Percentiles rank a stretch among this genome's conserved stretches.
Evolutionary conservation across 2,888 invertebrate species (phyloP).

Genomic region (Diadegma fenestrale): DNA sequence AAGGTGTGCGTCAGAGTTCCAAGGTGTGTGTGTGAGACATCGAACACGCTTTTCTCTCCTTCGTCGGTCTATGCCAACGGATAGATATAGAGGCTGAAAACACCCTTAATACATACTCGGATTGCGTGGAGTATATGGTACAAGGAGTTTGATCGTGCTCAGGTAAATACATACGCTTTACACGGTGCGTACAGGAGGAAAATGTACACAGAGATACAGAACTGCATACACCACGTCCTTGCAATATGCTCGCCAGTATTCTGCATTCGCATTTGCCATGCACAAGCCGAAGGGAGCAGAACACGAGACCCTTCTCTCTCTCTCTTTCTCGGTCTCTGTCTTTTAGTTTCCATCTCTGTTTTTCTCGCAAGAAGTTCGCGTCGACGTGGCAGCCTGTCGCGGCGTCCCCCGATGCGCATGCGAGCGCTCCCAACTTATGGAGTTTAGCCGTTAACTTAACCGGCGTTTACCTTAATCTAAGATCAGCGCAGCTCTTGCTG

Average conservation of each 20-base stretch:
- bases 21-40: slow-evolving; percentile 53
- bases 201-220: slow-evolving; percentile 33
- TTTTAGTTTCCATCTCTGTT: slow-evolving; percentile 16
- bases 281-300: slow-evolving; percentile 31
- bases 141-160: slow-evolving; percentile 33
- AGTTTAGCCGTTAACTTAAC: slow-evolving; percentile 85
- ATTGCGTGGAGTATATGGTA: slow-evolving; percentile 5
- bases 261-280: slow-evolving; percentile 41
- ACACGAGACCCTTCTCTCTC: slow-evolving; percentile 12
- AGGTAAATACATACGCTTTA: slow-evolving; percentile 28
- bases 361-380: slow-evolving; percentile 22
- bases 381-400: slow-evolving; percentile 48
- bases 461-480: slow-evolving; percentile 85
- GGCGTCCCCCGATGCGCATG: slow-evolving; percentile 80
- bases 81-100: slow-evolving; percentile 34
- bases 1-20: slow-evolving; percentile 16
- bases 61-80: slow-evolving; percentile 17
- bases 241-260: slow-evolving; percentile 29
- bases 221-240: slow-evolving; percentile 49
- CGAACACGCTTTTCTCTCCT: slow-evolving; percentile 66
- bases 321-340: slow-evolving; percentile 15
- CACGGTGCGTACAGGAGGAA: slow-evolving; percentile 37
- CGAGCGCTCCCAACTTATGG: slow-evolving; percentile 82
- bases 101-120: neutral
- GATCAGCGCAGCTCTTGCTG: slow-evolving; percentile 77